Base-by-base conservation (phyloP, 2,113 vertebrate genomes). In the Ciconia stormi region DNA sequence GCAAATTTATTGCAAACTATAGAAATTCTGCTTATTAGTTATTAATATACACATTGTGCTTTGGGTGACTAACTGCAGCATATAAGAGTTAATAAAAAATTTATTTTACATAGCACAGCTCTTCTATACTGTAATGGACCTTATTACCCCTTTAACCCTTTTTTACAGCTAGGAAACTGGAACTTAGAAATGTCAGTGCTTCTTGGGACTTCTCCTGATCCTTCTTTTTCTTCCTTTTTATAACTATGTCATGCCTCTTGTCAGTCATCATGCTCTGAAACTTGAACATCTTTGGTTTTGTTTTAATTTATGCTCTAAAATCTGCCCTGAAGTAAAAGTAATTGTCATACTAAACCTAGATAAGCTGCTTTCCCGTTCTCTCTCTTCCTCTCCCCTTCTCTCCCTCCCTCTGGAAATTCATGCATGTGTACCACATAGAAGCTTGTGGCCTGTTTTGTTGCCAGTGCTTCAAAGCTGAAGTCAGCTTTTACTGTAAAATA, bases 261-360 rank as follows among this genome's bases (percentile, higher is more conserved):
- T 76, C 66, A 85, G 34, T 67, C 52, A 26, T 49, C 22, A 6
- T 1, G 7, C 44, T 38, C 56, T 90, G 79, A 89, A 86, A 77
- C 38, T 36, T 80, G 38, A 44, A 49, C 23, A 7, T 92, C 56
- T 72, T 79, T 1, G 14, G 65, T 10, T 88, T 84, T 66, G 50
- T 55, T 93, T 85, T 53, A 73, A 87, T 85, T 86, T 71, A 34
- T 83, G 34, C 87, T 88, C 52, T 66, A 77, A 79, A 91, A 93
- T 89, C 82, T 78, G 50, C 88, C 67, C 87, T 79, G 67, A 61
- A 79, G 50, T 81, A 81, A 82, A 95, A 96, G 78, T 88, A 88
- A 85, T 59, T 95, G 81, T 87, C 70, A 67, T n/a, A 40, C 47
- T 94, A 91, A 97, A 87, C 34, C 80, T 52, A 89, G 66, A 95